Evolutionary conservation across 2,113 vertebrate species (phyloP).

Genomic region (Amia ocellicauda): DNA sequence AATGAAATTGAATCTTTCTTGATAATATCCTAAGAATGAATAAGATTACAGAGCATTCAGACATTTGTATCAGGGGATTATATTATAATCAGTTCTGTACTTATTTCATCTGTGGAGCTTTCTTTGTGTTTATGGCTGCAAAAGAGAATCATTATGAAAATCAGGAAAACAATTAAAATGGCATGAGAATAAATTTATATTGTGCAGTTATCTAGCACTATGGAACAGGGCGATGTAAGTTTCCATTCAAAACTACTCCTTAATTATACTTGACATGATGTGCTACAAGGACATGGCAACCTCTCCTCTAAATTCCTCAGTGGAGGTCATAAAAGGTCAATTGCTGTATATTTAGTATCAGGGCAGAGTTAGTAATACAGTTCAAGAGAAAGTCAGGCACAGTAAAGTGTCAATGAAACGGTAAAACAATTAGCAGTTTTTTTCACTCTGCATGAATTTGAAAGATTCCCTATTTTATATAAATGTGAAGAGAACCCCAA

Average conservation of each 20-base stretch:
- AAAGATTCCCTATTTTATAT: too few relatives aligned
- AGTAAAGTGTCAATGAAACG: too few relatives aligned
- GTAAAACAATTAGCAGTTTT: too few relatives aligned
- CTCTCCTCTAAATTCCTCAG: background rate
- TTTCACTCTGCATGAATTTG: too few relatives aligned
- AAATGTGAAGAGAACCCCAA: too few relatives aligned
- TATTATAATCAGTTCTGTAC: conserved; percentile 10
- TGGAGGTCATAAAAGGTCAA: conserved; percentile 13
- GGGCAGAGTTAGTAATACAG: too few relatives aligned
- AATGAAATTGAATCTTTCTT: too few relatives aligned
- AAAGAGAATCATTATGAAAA: background rate
- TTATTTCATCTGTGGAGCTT: background rate
- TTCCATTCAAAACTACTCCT: background rate
- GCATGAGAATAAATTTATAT: conserved; percentile 12
- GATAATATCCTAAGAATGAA: conserved; percentile 7
- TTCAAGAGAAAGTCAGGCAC: too few relatives aligned
- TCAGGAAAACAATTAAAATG: conserved; percentile 12
- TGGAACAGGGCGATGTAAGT: background rate
- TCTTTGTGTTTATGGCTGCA: conserved; percentile 12
- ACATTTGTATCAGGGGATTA: conserved; percentile 3
- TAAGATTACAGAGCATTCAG: conserved; percentile 3
- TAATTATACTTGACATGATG: too few relatives aligned
- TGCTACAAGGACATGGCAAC: background rate
- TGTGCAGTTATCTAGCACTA: too few relatives aligned
- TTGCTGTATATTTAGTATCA: background rate